These are phyloP conservation scores for Zoanthus gigantus DNA, from an alignment of 92 coral and sea anemone genomes.

Conservation along the genomic window DNA sequence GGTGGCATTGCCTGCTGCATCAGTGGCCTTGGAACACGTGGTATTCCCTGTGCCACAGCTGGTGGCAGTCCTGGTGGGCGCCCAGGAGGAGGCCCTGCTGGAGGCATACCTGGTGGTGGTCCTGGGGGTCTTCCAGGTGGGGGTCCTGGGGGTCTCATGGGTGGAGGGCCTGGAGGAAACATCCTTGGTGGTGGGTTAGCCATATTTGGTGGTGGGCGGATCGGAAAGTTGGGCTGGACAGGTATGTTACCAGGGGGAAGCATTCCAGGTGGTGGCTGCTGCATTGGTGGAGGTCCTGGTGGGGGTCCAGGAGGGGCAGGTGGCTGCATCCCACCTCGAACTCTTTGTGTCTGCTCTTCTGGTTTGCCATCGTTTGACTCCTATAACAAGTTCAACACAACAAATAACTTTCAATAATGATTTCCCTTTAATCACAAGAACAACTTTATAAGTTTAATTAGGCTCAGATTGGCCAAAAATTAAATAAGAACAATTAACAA, in stretches of 20 bases:
- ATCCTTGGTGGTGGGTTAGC: slow-evolving; percentile 77
- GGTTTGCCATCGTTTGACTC: neutral
- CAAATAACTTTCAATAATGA: neutral
- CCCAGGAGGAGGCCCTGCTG: slow-evolving; percentile 90
- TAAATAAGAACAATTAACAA: too few species aligned
- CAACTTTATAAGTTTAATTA: too few species aligned
- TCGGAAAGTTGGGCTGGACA: slow-evolving; percentile 90
- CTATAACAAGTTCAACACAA: slow-evolving; percentile 3
- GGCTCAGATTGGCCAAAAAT: too few species aligned
- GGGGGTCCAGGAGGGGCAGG: slow-evolving; percentile 90
- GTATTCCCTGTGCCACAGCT: slow-evolving; percentile 81
- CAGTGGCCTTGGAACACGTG: slow-evolving; percentile 84
- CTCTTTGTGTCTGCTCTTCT: slow-evolving; percentile 21
- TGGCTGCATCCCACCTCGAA: slow-evolving; percentile 41
- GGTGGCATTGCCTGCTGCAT: slow-evolving; percentile 90
- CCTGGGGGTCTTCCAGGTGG: slow-evolving; percentile 85
- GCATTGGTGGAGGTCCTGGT: slow-evolving; percentile 79
- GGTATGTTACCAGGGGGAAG: slow-evolving; percentile 65
- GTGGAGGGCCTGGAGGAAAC: slow-evolving; percentile 99
- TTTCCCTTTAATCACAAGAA: too few species aligned
- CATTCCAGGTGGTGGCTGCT: slow-evolving; percentile 83
- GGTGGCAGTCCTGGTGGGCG: slow-evolving; percentile 95
- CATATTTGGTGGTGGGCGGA: slow-evolving; percentile 89
- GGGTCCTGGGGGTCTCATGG: slow-evolving; percentile 77
- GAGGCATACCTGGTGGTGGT: slow-evolving; percentile 87